Evolutionary conservation across 2,888 invertebrate genomes (phyloP), one percentile per base, ranked within the genome.

Genomic region (Phengaris alcon): DNA sequence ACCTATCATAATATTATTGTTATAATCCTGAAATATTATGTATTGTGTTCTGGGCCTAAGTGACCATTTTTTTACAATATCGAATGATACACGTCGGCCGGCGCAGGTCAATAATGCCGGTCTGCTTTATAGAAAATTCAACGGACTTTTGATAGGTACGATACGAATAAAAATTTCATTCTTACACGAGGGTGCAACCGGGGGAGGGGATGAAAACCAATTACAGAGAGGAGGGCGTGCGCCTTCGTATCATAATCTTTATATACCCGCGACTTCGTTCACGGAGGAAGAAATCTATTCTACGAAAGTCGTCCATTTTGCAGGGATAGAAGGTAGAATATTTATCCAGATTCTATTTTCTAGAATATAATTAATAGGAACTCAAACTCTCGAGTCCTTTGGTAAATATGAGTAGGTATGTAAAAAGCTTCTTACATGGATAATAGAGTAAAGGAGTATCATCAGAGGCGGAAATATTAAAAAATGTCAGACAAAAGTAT

Each of bases 111-210:
- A 72, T 72, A 70, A n/a, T 3, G 10, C 4, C 48, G 46, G 57
- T 59, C 59, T 51, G 48, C 51, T 35, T 54, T 72, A 72, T 72
- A 72, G 72, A 54, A 72, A 72, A 72, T 72, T 72, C 72, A 52
- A 22, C 51, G 52, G 52, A 35, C 72, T 54, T 70, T 72, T 72
- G 72, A 72, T 54, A 22, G 22, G 22, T 22, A 52, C 72, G 52
- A 35, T 35, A 54, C 72, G 72, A 72, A 72, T 72, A 52, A 72
- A 72, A 72, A 72, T 72, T 70, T 72, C 72, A 72, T 72, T 72
- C 51, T 72, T 72, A 72, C 70, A 70, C 13, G 48, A 70, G 70
- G 70, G 51, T n/a, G 48, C 51, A 22, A 6, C 52, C 51, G 35
- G 72, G 72, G 52, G 51, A 13, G 68, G 9, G 52, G 35, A 1